phyloP scores from a whole-genome alignment of 2,888 invertebrate species.

The Calameuta filiformis region DNA sequence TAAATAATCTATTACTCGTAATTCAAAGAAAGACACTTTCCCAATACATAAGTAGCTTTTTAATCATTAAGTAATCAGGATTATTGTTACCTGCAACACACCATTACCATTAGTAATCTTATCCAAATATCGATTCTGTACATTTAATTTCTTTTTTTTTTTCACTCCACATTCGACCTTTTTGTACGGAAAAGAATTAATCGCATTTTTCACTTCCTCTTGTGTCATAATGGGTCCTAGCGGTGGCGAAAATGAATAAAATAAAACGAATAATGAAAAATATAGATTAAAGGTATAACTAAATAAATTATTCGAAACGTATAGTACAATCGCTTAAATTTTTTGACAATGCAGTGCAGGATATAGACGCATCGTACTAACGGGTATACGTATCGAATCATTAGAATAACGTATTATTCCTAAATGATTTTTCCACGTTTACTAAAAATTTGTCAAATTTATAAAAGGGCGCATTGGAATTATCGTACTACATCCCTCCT shows the following conservation, averaged over 20 bases:
- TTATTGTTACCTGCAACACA: neutral
- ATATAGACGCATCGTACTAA: neutral
- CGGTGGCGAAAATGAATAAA: slow-evolving; percentile 2
- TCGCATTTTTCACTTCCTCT: slow-evolving; percentile 21
- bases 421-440: slow-evolving; percentile 10
- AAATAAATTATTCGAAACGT: slow-evolving; percentile 52
- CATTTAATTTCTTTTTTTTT: slow-evolving; percentile 19
- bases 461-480: neutral
- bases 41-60: slow-evolving; percentile 25
- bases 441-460: neutral
- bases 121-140: neutral
- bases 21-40: neutral
- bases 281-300: slow-evolving; percentile 42
- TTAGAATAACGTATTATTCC: slow-evolving; percentile 11
- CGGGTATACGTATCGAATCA: slow-evolving; percentile 4
- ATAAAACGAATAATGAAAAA: slow-evolving; percentile 14
- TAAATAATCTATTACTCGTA: neutral
- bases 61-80: slow-evolving; percentile 20
- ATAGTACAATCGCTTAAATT: slow-evolving; percentile 10
- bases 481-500: slow-evolving; percentile 29
- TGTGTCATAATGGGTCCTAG: slow-evolving; percentile 35
- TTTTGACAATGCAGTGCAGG: neutral
- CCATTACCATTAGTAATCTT: neutral
- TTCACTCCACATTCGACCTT: slow-evolving; percentile 17
- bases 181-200: slow-evolving; percentile 29